phyloP scores from a whole-genome alignment of 2,797 vertebrate genomes.

The Artibeus lituratus region DNA sequence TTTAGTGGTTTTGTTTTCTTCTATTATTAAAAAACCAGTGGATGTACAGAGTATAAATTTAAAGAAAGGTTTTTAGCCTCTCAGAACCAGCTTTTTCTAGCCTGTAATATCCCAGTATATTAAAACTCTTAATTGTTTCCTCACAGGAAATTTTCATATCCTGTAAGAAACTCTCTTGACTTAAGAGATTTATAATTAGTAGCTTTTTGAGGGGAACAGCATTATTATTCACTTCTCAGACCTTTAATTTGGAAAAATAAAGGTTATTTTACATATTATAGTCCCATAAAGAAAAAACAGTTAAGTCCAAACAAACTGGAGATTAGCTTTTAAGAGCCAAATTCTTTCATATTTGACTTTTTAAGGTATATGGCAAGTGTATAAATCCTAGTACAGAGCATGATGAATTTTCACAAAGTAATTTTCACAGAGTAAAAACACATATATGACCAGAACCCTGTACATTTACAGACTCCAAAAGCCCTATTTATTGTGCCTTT shows the following conservation, averaged over 20 bases:
- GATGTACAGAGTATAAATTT: background rate
- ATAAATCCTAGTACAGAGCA: background rate
- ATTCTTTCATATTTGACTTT: background rate
- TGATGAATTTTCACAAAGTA: background rate
- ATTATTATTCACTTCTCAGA: background rate
- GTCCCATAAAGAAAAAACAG: background rate
- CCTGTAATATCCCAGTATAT: background rate
- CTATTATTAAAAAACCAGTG: conserved; percentile 25
- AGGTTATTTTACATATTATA: background rate
- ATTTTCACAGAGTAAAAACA: background rate
- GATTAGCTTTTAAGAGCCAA: background rate
- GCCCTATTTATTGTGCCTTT: background rate
- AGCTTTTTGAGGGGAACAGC: background rate
- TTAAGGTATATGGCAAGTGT: background rate
- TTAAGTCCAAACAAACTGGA: background rate
- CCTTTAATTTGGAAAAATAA: background rate
- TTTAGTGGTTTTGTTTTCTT: background rate
- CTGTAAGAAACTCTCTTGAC: background rate
- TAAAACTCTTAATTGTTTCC: conserved; percentile 32
- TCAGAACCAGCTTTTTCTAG: background rate
- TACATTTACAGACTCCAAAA: background rate
- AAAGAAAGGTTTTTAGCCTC: background rate
- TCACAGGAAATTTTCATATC: background rate
- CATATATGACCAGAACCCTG: background rate
- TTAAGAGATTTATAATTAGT: background rate